phyloP scores from a whole-genome alignment of 1,140 invertebrate genomes.

The Ostrea edulis region DNA sequence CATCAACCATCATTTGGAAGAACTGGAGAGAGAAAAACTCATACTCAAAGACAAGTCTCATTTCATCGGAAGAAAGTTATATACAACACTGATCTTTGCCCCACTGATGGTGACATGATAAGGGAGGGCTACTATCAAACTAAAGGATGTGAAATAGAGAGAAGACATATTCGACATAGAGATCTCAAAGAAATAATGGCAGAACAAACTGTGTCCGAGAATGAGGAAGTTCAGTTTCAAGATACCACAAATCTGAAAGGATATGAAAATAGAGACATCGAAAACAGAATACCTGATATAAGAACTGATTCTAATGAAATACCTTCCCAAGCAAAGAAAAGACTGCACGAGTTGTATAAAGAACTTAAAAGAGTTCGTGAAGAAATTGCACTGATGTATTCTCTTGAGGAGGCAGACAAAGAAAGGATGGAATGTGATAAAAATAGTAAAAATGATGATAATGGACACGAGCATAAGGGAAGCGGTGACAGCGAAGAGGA shows the following conservation, averaged over 20 bases:
- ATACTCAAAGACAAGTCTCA: neutral
- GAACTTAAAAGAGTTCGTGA: conserved; percentile 14
- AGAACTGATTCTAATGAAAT: neutral
- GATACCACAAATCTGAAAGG: neutral
- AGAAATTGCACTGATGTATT: neutral
- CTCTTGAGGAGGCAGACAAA: neutral
- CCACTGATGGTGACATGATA: neutral
- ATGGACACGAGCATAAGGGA: neutral
- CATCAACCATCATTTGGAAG: neutral
- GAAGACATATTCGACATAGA: neutral
- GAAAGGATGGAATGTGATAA: neutral
- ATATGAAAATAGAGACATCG: neutral
- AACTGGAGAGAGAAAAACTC: neutral
- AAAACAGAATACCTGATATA: neutral
- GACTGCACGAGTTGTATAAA: neutral
- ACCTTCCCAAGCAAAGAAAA: neutral
- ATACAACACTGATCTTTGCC: neutral
- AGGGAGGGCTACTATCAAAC: neutral
- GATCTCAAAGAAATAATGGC: neutral
- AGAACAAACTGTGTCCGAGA: neutral
- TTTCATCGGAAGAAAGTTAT: neutral
- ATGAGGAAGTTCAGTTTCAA: neutral
- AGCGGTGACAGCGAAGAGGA: no score
- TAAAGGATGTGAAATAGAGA: neutral
- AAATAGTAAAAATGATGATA: neutral